Evolutionary conservation across 1,140 invertebrate genomes (phyloP).

Genomic region (Aphidius gifuensis): DNA sequence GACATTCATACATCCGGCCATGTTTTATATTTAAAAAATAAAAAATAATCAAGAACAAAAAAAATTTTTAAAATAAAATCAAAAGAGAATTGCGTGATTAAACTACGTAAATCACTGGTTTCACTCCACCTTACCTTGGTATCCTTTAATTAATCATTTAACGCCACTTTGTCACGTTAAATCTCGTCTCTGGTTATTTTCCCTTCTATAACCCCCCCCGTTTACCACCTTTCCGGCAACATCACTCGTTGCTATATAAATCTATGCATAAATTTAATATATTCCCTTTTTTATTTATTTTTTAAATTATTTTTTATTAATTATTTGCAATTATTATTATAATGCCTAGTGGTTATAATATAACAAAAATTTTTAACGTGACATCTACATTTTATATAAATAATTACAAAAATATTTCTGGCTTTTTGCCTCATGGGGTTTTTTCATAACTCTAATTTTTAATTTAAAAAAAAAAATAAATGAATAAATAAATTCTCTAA

Average conservation of each 20-base stretch:
- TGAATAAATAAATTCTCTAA: too few species aligned
- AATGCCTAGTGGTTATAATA: not conserved
- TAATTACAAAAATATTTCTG: slow-evolving; percentile 9
- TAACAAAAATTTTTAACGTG: slow-evolving; percentile 8
- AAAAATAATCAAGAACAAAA: too few species aligned
- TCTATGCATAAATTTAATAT: not conserved
- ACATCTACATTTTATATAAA: slow-evolving; percentile 20
- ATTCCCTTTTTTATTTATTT: slow-evolving; percentile 17
- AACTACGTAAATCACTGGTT: slow-evolving; percentile 23
- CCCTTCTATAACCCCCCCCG: slow-evolving; percentile 1
- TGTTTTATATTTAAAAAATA: too few species aligned
- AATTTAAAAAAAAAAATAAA: too few species aligned
- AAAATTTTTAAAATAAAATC: not conserved
- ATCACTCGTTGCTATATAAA: not conserved
- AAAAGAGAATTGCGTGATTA: slow-evolving; percentile 24
- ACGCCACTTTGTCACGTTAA: slow-evolving; percentile 28
- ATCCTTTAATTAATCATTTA: slow-evolving; percentile 30
- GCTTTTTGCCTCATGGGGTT: too few species aligned
- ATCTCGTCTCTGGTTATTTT: slow-evolving; percentile 15
- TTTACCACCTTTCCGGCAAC: not conserved
- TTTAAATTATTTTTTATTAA: not conserved
- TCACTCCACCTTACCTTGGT: slow-evolving; percentile 14
- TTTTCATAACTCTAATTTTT: too few species aligned
- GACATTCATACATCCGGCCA: slow-evolving; percentile 11
- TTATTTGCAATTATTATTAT: not conserved